Evolutionary conservation across 2,888 invertebrate genomes (phyloP), one percentile per base, ranked within the genome.

Genomic region (Nysson spinosus): DNA sequence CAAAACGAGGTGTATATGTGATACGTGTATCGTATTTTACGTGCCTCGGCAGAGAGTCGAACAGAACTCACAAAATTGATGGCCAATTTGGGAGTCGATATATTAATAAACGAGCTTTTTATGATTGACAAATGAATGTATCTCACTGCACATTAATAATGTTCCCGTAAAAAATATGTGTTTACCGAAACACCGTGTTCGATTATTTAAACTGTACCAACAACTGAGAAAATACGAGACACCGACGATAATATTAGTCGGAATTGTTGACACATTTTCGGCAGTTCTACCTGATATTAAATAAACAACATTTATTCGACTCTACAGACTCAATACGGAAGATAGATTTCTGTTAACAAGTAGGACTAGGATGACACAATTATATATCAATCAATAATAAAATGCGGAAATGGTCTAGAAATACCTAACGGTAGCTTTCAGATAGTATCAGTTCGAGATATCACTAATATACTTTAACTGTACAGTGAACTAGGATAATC

Each of bases 91-190:
- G 16, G 22, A 16, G 24, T 11, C 40, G 24, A 40, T 40, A 24
- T 24, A 24, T 30, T 44, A 44, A 19, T 32, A 44, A 44, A 44
- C 30, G n/a, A 4, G 32, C 1, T 11, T n/a, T 9, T 30, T 11
- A 30, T 32, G 44, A 44, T 44, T 44, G 44, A 44, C 20, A 44
- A 32, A 20, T 19, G 19, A 30, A 28, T 4, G 19, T 11, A 11
- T 3, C 28, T 16, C 2, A 14, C 16, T 3, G 2, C 4, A 17
- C 12, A 40, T 40, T 24, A 14, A 4, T 7, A 4, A 4, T 12
- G 14, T 34, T 34, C 4, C 34, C 11, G 19, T 17, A 37, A 37
- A 37, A 35, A 30, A 7, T 4, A n/a, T 40, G 14, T 12, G 12
- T 20, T 19, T n/a, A 12, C 11, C 20, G 20, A 3, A n/a, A 6